Percentiles rank a stretch among this genome's conserved stretches.
phyloP scores from a whole-genome alignment of 2,797 vertebrate genomes.

The Paguma larvata region DNA sequence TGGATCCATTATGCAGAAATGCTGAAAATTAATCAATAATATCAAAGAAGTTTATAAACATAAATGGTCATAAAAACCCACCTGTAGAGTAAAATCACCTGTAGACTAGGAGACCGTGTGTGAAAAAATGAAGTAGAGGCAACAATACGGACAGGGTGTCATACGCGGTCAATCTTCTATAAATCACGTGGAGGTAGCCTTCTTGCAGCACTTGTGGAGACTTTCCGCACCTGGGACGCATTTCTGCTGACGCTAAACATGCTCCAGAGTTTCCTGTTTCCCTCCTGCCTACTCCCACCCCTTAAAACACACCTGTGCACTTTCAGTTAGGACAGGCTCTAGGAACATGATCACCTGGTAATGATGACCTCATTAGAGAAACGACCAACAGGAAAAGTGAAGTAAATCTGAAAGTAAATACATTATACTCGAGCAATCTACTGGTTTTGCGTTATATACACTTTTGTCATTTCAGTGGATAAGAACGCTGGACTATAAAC shows the following conservation, averaged over 20 bases:
- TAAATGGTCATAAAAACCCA: background rate
- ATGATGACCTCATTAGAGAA: background rate
- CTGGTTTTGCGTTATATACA: background rate
- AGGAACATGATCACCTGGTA: background rate
- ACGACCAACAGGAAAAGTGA: slow-evolving; percentile 41
- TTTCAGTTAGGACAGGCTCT: background rate
- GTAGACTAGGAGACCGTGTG: background rate
- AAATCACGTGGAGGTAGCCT: background rate
- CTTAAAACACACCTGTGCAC: background rate
- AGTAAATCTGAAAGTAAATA: slow-evolving; percentile 21
- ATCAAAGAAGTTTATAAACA: background rate
- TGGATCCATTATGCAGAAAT: background rate
- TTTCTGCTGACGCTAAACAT: slow-evolving; percentile 3
- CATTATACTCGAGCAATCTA: background rate
- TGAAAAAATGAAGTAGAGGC: slow-evolving; percentile 6
- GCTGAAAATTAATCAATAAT: slow-evolving; percentile 2
- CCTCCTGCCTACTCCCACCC: background rate
- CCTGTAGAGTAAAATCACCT: background rate
- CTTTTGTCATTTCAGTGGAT: background rate
- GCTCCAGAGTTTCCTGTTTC: slow-evolving; percentile 2
- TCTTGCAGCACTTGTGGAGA: background rate
- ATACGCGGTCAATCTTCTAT: background rate
- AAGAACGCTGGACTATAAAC: background rate
- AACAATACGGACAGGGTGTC: background rate
- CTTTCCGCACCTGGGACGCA: background rate